Conservation (phyloP, 2,113 vertebrate species). For the Leptocoma aspasia region DNA sequence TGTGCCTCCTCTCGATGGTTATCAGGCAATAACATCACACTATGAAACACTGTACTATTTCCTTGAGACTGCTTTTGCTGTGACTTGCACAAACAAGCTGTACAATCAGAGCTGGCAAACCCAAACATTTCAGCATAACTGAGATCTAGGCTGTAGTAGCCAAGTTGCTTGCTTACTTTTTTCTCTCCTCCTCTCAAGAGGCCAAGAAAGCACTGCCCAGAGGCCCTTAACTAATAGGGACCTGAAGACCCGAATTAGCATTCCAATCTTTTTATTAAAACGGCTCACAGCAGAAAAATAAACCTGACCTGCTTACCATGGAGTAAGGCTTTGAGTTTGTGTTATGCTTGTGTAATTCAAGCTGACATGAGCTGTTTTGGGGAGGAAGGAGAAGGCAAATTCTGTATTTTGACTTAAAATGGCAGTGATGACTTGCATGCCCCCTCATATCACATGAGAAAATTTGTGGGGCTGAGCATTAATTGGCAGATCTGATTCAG, state of each 20-base stretch:
- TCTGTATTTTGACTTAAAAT: conserved; percentile 8
- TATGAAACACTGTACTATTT: neutral
- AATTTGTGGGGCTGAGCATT: neutral
- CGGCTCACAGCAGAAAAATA: conserved; percentile 24
- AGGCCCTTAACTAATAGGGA: conserved; percentile 1
- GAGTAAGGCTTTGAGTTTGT: neutral
- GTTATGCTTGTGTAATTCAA: conserved; percentile 31
- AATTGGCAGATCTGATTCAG: neutral
- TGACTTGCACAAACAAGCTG: conserved; percentile 33
- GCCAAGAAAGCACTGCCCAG: neutral
- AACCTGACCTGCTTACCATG: conserved; percentile 12
- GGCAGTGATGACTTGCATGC: neutral
- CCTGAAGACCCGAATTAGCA: conserved; percentile 21
- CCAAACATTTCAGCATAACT: conserved; percentile 2
- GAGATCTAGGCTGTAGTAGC: neutral
- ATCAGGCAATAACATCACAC: neutral
- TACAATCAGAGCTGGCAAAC: conserved; percentile 13
- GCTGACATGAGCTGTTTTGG: conserved; percentile 4
- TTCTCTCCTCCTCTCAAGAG: neutral
- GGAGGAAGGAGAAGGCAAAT: neutral
- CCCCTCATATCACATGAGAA: neutral
- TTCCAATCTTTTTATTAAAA: conserved; percentile 32
- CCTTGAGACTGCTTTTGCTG: neutral
- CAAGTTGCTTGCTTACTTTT: neutral
- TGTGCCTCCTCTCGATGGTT: neutral